Base-by-base conservation (phyloP, 1,140 invertebrate species). In the Hylyphantes graminicola region DNA sequence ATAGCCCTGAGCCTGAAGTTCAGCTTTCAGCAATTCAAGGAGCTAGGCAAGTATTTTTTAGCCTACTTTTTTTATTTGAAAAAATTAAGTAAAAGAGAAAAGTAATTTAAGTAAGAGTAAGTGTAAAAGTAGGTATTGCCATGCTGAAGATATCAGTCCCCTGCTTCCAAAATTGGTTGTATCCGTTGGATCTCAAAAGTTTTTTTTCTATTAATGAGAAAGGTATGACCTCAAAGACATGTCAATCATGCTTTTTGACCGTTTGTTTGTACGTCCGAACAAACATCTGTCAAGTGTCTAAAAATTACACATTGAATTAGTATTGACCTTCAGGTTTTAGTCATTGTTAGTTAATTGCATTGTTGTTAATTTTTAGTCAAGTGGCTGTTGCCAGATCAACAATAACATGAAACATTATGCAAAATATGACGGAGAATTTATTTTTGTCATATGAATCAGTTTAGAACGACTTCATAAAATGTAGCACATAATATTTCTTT, bases 21-120 rank as follows among this genome's bases (percentile, higher is more conserved):
- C 93, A 93, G 87, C 91, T 95, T 6, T 86, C 90, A 67, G 93
- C 94, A 7, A 94, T 94, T 35, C 93, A 95, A 87, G 92, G 93
- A 2, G 95, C 95, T 64, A 83, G 85, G 85, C 82, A 70, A 35
- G 35, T 35, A 35, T 35, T 35, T 35, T 35, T 35, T 35, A 35
- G 35, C 35, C 35, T 35, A 35, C 35, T 35, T 35, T 35, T 2
- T 35, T 35, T 35, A 21, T n/a, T 70, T 7, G 35, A 21, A 48
- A 67, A 5, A 17, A 65, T 65, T 65, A n/a, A n/a, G n/a, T n/a
- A n/a, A n/a, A n/a, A n/a, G n/a, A n/a, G n/a, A n/a, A n/a, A n/a
- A n/a, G n/a, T n/a, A n/a, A n/a, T n/a, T n/a, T n/a, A n/a, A n/a
- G n/a, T n/a, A n/a, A n/a, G n/a, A n/a, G n/a, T n/a, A n/a, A 65